Evolutionary conservation across 2,113 vertebrate species (phyloP).

Genomic region (Microtus pennsylvanicus): DNA sequence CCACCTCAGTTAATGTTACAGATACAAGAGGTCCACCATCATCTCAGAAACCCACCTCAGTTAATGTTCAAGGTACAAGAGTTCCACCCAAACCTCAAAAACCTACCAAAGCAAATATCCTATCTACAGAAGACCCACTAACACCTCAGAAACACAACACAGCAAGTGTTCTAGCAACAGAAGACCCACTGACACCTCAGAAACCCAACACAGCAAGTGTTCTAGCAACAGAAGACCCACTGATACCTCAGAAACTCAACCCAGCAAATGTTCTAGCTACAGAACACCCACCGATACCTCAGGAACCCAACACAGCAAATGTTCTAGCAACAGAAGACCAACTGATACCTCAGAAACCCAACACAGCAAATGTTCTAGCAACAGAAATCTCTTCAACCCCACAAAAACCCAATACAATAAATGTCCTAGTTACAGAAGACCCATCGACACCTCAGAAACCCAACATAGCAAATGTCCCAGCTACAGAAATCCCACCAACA

Average conservation of each 20-base stretch:
- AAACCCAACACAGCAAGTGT: not conserved
- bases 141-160: not conserved
- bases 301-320: not conserved
- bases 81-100: too few relatives aligned
- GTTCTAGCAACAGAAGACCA: not conserved
- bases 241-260: not conserved
- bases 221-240: not conserved
- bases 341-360: not conserved
- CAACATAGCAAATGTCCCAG: not conserved
- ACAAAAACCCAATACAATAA: not conserved
- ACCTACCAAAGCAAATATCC: too few relatives aligned
- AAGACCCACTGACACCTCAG: not conserved
- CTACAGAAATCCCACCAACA: not conserved
- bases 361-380: not conserved
- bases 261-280: not conserved
- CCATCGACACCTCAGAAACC: not conserved
- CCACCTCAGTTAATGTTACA: too few relatives aligned
- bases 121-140: too few relatives aligned
- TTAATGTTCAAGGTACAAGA: too few relatives aligned
- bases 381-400: not conserved
- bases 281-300: accelerated
- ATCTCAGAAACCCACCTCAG: too few relatives aligned
- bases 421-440: not conserved
- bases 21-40: too few relatives aligned
- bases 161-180: not conserved